These are phyloP conservation scores for Todiramphus chloris DNA, from an alignment of 2,113 vertebrate genomes.

Conservation along the genomic window DNA sequence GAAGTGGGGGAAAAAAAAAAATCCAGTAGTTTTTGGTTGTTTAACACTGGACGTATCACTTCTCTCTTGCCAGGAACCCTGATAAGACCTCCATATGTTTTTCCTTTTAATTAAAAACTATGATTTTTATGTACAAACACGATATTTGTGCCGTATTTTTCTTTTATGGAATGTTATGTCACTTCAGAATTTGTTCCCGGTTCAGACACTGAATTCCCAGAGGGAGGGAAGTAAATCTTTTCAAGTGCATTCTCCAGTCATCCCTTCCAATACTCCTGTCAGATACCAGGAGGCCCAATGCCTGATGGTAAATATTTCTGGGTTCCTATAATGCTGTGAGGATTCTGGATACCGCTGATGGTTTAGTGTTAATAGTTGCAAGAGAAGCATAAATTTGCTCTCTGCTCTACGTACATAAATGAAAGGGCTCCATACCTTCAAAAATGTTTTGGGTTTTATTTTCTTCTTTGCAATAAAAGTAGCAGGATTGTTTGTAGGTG, in stretches of 20 bases:
- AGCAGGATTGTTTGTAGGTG: neutral
- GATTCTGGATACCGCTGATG: neutral
- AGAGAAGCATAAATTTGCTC: neutral
- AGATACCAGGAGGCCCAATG: neutral
- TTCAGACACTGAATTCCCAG: slow-evolving; percentile 28
- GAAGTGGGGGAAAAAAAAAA: neutral
- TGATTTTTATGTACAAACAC: slow-evolving; percentile 18
- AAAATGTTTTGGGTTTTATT: neutral
- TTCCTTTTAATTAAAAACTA: slow-evolving; percentile 57
- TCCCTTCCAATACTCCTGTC: neutral
- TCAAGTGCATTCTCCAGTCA: neutral
- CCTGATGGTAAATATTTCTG: slow-evolving; percentile 14
- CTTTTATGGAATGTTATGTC: slow-evolving; percentile 49
- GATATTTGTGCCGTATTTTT: slow-evolving; percentile 8
- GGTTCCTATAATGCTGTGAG: neutral
- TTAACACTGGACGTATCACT: neutral
- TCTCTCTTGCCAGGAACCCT: slow-evolving; percentile 3
- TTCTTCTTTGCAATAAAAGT: neutral
- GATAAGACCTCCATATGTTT: slow-evolving; percentile 45
- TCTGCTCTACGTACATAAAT: neutral
- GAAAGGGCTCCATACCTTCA: neutral
- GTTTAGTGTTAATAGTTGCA: neutral
- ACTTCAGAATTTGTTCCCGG: neutral
- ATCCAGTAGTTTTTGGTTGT: slow-evolving; percentile 18
- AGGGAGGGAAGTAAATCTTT: slow-evolving; percentile 27